phyloP scores from a whole-genome alignment of 2,888 invertebrate genomes.

The Bruchidius siliquastri region DNA sequence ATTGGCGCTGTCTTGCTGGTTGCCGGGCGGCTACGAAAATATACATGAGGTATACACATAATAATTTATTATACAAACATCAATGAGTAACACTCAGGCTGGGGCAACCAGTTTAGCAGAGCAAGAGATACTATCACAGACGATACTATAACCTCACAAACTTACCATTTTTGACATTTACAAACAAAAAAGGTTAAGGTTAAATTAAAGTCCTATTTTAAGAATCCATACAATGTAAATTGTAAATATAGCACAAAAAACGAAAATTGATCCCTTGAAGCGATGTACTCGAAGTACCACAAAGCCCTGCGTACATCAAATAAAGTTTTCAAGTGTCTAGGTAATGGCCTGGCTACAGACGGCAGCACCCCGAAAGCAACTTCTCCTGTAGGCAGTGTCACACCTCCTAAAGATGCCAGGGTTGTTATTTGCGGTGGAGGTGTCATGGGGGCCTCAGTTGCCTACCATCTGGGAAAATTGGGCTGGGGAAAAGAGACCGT shows the following conservation, averaged over 20 bases:
- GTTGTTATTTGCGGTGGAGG: slow-evolving; percentile 92
- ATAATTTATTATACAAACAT: too few species aligned
- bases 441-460: slow-evolving; percentile 86
- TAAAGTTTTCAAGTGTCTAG: not conserved
- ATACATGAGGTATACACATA: too few species aligned
- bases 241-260: not conserved
- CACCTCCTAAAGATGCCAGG: slow-evolving; percentile 55
- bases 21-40: too few species aligned
- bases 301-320: not conserved
- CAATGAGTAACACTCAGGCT: too few species aligned
- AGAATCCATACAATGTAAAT: not conserved
- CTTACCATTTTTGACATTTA: not conserved
- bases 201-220: not conserved
- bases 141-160: not conserved
- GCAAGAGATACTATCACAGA: not conserved
- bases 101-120: not conserved
- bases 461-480: slow-evolving; percentile 78
- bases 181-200: not conserved
- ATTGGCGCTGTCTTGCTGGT: too few species aligned
- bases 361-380: not conserved
- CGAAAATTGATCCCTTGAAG: not conserved
- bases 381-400: slow-evolving; percentile 1
- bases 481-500: slow-evolving; percentile 82
- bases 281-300: not conserved
- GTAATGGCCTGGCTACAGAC: not conserved